Base-by-base conservation (phyloP, 1,140 invertebrate genomes). In the Drosophila pachea region DNA sequence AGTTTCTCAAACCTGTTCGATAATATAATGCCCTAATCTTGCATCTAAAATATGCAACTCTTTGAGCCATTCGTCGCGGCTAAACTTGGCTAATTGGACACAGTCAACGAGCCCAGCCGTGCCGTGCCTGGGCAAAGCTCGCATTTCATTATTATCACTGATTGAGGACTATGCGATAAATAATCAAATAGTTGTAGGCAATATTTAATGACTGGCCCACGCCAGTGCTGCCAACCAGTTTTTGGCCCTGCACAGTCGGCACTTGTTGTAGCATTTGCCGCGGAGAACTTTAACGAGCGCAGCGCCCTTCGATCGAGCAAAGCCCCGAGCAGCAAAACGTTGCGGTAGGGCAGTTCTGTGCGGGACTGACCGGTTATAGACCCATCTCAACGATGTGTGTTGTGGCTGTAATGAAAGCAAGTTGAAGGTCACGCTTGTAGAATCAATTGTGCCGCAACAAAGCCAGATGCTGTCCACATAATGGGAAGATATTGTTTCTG, bases 271-370 rank as follows among this genome's bases (percentile, higher is more conserved):
- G 22, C 14, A n/a, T 4, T 42, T 12, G 43, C 6, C 22, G 42
- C 5, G 56, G 58, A 82, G 75, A 82, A 82, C 79, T 42, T 49
- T 69, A 69, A 63, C 52, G 56, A 73, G 71, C 50, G 12, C 68
- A 73, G 32, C 58, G 76, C 73, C 77, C 73, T 79, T 79, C 68
- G 68, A 12, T 38, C 22, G 35, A 22, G 49, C 16, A 35, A 14
- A 68, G 16, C 43, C 60, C 43, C 33, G 40, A 42, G 12, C 6
- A 6, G 58, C 59, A 69, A 48, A 49, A 31, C 32, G 56, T 65
- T 63, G 61, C 43, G 42, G 64, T 35, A 52, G 70, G 66, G 58
- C 66, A 73, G 77, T 81, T 76, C 77, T 73, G 33, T 60, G 31
- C 53, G 43, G 42, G 49, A 29, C 32, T 52, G 58, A 43, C 40